Evolutionary conservation across 64 coral and sea anemone genomes (phyloP), one percentile per base, ranked within the genome.

Genomic region (Montipora capricornis): DNA sequence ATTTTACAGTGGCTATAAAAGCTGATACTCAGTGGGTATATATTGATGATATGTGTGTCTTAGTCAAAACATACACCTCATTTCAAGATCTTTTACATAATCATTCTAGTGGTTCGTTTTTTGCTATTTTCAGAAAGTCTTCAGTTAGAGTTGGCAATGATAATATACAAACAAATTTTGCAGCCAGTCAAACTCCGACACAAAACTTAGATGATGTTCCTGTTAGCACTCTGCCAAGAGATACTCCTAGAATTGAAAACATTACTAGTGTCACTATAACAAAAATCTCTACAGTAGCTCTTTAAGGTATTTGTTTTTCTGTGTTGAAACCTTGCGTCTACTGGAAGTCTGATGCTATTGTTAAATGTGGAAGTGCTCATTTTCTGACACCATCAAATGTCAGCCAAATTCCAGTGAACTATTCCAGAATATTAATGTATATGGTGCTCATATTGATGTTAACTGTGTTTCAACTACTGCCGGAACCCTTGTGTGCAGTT

Each of bases 261-360:
- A 26, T 26, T 26, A 26, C 24, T 26, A 26, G 24, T 26, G 66
- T 13, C 14, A 13, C 66, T 16, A 11, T 69, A n/a, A 69, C 66
- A 69, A n/a, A 69, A n/a, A 69, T 69, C 66, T 69, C 66, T 87
- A 61, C 83, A 12, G 7, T 87, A 68, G 53, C 73, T 76, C 76
- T 89, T 58, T 89, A 89, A n/a, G 20, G 44, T 77, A 77, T 89
- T 26, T 75, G 70, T 77, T 89, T 89, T 22, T 76, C 87, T 51
- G 20, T 77, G 16, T 26, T 89, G 8, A 26, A 26, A 26, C 24
- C 24, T 26, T 26, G 24, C 24, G 24, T 26, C 24, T 26, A 26
- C 24, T 26, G 24, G 24, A 26, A 26, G 24, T 26, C 24, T 64
- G 60, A 3, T 3, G 8, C 14, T 64, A 64, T 15, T 64, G 60